These are phyloP conservation scores for Scaptomyza flava DNA, from an alignment of 2,888 invertebrate species.

Conservation along the genomic window DNA sequence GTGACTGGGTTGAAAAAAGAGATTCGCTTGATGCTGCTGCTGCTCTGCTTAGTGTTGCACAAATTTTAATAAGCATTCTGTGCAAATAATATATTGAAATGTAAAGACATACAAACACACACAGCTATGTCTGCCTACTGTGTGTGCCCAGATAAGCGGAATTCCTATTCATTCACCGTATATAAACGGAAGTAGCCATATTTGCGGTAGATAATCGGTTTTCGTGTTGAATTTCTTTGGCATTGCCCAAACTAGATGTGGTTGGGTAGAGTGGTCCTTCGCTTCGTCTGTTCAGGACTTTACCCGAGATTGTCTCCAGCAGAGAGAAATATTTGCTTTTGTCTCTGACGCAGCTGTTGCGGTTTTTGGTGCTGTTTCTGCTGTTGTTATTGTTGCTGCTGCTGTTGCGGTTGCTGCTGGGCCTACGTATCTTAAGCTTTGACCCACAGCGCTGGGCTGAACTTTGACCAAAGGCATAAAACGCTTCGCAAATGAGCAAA, in stretches of 20 bases:
- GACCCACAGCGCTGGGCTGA: slow-evolving; percentile 32
- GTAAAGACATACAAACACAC: neutral
- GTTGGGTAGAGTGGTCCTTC: neutral
- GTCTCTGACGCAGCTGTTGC: slow-evolving; percentile 50
- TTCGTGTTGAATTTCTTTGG: slow-evolving; percentile 42
- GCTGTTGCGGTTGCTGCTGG: slow-evolving; percentile 3
- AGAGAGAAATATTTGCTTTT: slow-evolving; percentile 25
- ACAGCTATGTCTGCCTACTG: slow-evolving; percentile 3
- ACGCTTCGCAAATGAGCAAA: slow-evolving; percentile 38
- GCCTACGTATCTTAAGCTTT: slow-evolving; percentile 12
- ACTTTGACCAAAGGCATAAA: slow-evolving; percentile 53
- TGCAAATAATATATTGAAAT: slow-evolving; percentile 17
- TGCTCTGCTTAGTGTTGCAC: slow-evolving; percentile 15
- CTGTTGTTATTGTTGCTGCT: slow-evolving; percentile 10
- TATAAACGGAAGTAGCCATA: slow-evolving; percentile 58
- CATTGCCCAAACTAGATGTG: neutral
- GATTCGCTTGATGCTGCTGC: neutral
- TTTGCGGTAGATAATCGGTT: slow-evolving; percentile 74
- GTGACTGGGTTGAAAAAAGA: neutral
- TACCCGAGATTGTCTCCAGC: slow-evolving; percentile 7
- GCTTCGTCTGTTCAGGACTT: neutral
- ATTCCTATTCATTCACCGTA: slow-evolving; percentile 54
- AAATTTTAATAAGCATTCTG: slow-evolving; percentile 11
- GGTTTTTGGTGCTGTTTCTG: slow-evolving; percentile 11
- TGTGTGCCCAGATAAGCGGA: slow-evolving; percentile 50